These are phyloP conservation scores for Phyllotreta striolata DNA, from an alignment of 2,888 invertebrate genomes.

Conservation along the genomic window DNA sequence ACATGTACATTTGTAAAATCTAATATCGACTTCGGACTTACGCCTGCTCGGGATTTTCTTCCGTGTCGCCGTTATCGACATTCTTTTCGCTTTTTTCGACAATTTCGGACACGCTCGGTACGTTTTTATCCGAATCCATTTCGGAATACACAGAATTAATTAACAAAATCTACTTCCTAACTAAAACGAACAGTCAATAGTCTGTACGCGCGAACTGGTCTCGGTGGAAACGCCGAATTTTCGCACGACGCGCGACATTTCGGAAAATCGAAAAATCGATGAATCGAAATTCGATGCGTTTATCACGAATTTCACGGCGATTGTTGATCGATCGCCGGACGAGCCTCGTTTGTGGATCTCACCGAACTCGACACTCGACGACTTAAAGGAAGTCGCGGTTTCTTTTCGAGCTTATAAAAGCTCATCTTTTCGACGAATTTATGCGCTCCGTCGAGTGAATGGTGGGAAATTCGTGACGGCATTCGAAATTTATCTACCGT, in stretches of 20 bases:
- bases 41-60: too few species aligned
- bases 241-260: conserved; percentile 19
- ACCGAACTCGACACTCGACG: conserved; percentile 21
- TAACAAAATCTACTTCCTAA: conserved; percentile 9
- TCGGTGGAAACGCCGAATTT: conserved; percentile 3
- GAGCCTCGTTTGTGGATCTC: not conserved
- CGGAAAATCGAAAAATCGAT: not conserved
- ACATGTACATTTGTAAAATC: too few species aligned
- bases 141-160: not conserved
- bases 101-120: conserved; percentile 23
- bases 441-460: conserved; percentile 31
- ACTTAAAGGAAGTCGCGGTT: conserved; percentile 35
- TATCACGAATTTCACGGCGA: not conserved
- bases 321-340: not conserved
- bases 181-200: not conserved
- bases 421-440: conserved; percentile 37
- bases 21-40: not conserved
- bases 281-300: not conserved
- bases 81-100: conserved; percentile 20
- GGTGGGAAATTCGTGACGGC: conserved; percentile 34
- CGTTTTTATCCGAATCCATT: conserved; percentile 24
- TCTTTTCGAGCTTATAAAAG: conserved; percentile 36
- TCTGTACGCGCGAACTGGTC: conserved; percentile 2
- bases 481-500: not conserved
- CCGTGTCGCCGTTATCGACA: not conserved